phyloP scores from a whole-genome alignment of 2,797 vertebrate species.

The Microhierax caerulescens region DNA sequence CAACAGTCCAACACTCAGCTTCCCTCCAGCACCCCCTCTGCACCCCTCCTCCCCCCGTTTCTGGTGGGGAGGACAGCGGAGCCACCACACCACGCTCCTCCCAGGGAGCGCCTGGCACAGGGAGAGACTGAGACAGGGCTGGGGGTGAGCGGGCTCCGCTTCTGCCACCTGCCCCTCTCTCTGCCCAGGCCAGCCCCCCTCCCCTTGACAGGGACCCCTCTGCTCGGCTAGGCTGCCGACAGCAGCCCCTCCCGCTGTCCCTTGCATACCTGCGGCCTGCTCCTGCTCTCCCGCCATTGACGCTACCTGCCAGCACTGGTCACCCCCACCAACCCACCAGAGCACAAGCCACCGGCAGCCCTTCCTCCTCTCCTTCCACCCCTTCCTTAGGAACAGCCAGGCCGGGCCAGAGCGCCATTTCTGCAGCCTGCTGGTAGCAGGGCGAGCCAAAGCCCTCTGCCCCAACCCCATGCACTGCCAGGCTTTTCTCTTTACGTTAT shows the following conservation, averaged over 20 bases:
- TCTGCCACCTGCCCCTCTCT: not conserved
- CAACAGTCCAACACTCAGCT: not conserved
- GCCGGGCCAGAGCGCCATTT: rapidly evolving
- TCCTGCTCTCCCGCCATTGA: rapidly evolving
- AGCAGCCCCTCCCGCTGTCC: not conserved
- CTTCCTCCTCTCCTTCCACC: not conserved
- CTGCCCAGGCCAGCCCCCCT: rapidly evolving
- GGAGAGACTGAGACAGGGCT: not conserved
- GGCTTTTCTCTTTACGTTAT: not conserved
- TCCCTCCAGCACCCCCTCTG: rapidly evolving
- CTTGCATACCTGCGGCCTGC: not conserved
- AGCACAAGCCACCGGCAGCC: not conserved
- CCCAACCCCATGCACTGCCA: not conserved
- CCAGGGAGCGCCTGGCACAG: not conserved
- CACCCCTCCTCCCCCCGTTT: not conserved
- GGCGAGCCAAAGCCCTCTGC: not conserved
- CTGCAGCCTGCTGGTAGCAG: not conserved
- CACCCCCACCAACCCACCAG: not conserved
- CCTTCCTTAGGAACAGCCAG: not conserved
- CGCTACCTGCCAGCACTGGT: rapidly evolving
- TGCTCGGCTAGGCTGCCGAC: too few species aligned
- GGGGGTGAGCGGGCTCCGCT: rapidly evolving
- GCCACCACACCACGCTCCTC: rapidly evolving
- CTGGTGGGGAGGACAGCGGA: not conserved
- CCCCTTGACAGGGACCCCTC: not conserved